Evolutionary conservation across 2,888 invertebrate species (phyloP).

Genomic region (Aplocera efformata): DNA sequence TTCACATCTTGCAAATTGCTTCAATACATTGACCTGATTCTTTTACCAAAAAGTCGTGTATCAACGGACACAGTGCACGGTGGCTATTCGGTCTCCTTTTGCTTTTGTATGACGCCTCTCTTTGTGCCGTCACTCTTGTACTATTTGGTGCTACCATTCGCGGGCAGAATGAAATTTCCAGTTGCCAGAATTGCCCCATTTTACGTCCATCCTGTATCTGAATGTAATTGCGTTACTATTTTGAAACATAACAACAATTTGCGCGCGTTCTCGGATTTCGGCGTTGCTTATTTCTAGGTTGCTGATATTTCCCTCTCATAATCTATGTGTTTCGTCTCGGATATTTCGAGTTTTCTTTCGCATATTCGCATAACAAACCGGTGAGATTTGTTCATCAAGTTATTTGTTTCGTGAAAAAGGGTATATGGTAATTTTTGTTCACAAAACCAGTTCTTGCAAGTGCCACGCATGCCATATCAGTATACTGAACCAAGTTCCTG

Average conservation of each 20-base stretch:
- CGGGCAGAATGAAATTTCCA: constrained; percentile 21
- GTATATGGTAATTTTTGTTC: neutral
- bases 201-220: constrained; percentile 12
- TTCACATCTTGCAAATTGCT: neutral
- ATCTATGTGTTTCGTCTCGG: too few species aligned
- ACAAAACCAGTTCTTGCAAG: neutral
- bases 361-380: too few species aligned
- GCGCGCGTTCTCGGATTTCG: neutral
- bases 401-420: too few species aligned
- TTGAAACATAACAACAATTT: constrained; percentile 9
- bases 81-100: constrained; percentile 22
- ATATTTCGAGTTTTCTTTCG: too few species aligned
- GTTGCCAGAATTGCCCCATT: constrained; percentile 20
- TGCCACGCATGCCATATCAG: neutral
- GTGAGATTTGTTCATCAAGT: too few species aligned
- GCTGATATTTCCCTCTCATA: too few species aligned
- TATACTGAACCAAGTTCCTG: neutral
- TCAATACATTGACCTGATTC: constrained; percentile 1
- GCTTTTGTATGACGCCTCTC: constrained; percentile 22
- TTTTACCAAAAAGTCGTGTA: constrained; percentile 12
- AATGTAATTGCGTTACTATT: constrained; percentile 16
- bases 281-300: too few species aligned
- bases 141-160: constrained; percentile 20
- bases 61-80: constrained; percentile 17
- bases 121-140: constrained; percentile 28